Evolutionary conservation across 2,113 vertebrate genomes (phyloP).

Genomic region (Pelmatolapia mariae): DNA sequence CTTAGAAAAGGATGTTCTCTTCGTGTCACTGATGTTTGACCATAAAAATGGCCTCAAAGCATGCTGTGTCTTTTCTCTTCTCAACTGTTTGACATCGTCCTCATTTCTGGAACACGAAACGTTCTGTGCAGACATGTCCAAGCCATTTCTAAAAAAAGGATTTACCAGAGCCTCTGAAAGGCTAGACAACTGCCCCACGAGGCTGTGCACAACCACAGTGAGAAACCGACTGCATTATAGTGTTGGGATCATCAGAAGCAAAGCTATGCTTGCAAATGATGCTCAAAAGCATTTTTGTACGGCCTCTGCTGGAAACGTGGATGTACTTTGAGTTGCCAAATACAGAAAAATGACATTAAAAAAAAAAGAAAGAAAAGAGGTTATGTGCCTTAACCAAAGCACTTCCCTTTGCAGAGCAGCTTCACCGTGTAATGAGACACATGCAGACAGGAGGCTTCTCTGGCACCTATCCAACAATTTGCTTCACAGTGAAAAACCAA

Average conservation of each 20-base stretch:
- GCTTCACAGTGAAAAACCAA: not conserved
- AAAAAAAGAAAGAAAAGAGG: accelerated
- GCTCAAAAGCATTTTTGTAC: not conserved
- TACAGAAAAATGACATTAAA: not conserved
- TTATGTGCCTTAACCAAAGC: not conserved
- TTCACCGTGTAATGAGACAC: not conserved
- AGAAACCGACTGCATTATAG: not conserved
- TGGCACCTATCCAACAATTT: not conserved
- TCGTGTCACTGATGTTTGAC: not conserved
- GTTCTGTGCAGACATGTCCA: not conserved
- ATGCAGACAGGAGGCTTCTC: not conserved
- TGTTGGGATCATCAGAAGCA: not conserved
- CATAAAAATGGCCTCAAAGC: not conserved
- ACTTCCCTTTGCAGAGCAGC: not conserved
- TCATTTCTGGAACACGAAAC: not conserved
- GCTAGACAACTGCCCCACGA: not conserved
- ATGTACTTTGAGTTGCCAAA: not conserved
- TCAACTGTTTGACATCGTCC: not conserved
- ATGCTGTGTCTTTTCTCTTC: not conserved
- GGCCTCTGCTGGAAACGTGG: not conserved
- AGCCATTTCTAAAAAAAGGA: not conserved
- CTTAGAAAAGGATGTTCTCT: not conserved
- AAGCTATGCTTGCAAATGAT: not conserved
- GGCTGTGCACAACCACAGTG: not conserved
- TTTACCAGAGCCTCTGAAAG: not conserved